Base-by-base conservation (phyloP, 2,888 invertebrate genomes). In the Ochropleura leucogaster region DNA sequence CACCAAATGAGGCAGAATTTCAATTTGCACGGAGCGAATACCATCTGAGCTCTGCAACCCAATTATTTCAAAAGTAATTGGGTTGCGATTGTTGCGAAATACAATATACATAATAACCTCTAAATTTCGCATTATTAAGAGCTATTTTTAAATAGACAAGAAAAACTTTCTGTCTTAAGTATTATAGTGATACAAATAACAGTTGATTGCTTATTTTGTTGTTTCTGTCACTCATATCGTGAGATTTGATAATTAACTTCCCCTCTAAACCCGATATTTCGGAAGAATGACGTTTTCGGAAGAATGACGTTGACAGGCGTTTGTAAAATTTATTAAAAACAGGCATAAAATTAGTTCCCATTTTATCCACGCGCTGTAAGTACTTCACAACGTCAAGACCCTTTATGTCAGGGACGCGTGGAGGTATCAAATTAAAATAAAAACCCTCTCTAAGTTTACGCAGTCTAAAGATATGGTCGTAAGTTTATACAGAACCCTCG, bases 21-120 rank as follows among this genome's bases (percentile, higher is more conserved):
- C n/a, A 20, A 14, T 68, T 68, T 30, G 78, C 49, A 49, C 44
- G n/a, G 57, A 59, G 30, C 68, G 78, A 49, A 78, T 68, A 78
- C n/a, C 79, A 59, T 74, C 69, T 78, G 49, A 55, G 3, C 72
- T 62, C 72, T 63, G 59, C 30, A 80, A 76, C 62, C 47, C 76
- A 76, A 76, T 76, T 76, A 80, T 51, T 63, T 55, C n/a, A 18
- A n/a, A 30, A 57, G 4, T 79, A 79, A 79, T 72, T 76, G 80
- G 62, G 62, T 55, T 63, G 49, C 72, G 80, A 63, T 72, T 55
- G 62, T 55, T 63, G 49, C 72, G 80, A 63, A 62, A 79, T 49
- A 49, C 30, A 47, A 79, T 74, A 66, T 14, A 18, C 40, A 60
- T 3, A 40, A 59, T 59, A 60, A 6, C 42, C 42, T 44, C n/a